These are phyloP conservation scores for Isurus oxyrinchus DNA, from an alignment of 2,113 vertebrate genomes.

Conservation along the genomic window DNA sequence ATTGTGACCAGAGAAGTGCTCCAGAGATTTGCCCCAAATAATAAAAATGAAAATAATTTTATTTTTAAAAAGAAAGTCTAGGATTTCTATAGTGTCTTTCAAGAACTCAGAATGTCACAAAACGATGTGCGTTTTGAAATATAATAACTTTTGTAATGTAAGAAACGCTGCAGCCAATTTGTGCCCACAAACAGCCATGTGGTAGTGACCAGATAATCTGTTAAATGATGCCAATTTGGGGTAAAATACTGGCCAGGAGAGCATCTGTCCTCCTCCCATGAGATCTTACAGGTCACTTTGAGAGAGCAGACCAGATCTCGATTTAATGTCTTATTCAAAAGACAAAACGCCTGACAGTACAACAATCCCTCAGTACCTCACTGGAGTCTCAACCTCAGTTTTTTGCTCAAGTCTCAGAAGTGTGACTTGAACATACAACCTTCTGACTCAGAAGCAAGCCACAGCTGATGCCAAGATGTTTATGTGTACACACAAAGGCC, in stretches of 20 bases:
- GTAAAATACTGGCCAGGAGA: neutral
- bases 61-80: neutral
- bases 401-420: neutral
- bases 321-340: neutral
- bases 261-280: neutral
- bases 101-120: neutral
- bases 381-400: neutral
- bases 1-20: neutral
- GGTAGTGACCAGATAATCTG: neutral
- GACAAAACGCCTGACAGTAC: neutral
- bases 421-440: neutral
- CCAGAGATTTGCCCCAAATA: neutral
- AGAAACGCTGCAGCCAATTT: neutral
- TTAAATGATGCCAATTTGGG: neutral
- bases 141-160: neutral
- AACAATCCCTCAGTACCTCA: neutral
- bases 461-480: neutral
- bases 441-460: neutral
- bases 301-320: neutral
- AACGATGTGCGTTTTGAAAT: neutral
- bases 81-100: neutral
- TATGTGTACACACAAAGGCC: neutral
- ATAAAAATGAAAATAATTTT: neutral
- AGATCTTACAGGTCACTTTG: neutral
- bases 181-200: neutral